These are phyloP conservation scores for Numenius arquata DNA, from an alignment of 2,113 vertebrate species.

Conservation along the genomic window DNA sequence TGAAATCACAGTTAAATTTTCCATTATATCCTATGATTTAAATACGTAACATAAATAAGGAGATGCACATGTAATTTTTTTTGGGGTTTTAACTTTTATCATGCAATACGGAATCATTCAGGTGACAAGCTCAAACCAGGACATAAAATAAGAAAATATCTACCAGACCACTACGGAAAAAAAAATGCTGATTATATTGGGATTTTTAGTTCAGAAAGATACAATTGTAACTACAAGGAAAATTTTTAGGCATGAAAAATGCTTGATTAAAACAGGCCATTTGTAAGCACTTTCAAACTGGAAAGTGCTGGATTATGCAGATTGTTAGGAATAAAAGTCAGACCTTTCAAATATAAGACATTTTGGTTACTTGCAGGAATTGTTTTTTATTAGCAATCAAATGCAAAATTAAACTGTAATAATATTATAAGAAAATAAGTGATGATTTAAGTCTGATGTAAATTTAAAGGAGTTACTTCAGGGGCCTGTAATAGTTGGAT, in stretches of 20 bases:
- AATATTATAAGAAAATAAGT: not conserved
- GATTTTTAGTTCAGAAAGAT: not conserved
- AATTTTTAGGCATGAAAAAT: not conserved
- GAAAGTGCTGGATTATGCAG: not conserved
- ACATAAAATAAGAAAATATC: not conserved
- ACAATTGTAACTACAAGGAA: not conserved
- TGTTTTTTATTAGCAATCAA: not conserved
- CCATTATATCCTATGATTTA: not conserved
- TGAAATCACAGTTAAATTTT: not conserved
- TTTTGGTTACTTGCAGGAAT: not conserved
- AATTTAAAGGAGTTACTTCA: not conserved
- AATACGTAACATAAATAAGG: not conserved
- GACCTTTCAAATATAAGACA: not conserved
- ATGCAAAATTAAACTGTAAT: not conserved
- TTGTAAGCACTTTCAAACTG: not conserved
- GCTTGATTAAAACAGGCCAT: not conserved
- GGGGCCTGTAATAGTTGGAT: not conserved
- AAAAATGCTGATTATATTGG: not conserved
- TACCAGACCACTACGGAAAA: not conserved
- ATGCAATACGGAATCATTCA: not conserved
- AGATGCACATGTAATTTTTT: not conserved
- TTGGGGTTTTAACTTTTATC: not conserved
- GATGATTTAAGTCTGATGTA: not conserved
- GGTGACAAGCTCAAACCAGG: not conserved
- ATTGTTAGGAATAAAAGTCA: not conserved